A percentile compares a stretch with the other conserved stretches of the same genome.
Evolutionary conservation across 2,113 vertebrate genomes (phyloP).

Genomic region (Podocnemis expansa): DNA sequence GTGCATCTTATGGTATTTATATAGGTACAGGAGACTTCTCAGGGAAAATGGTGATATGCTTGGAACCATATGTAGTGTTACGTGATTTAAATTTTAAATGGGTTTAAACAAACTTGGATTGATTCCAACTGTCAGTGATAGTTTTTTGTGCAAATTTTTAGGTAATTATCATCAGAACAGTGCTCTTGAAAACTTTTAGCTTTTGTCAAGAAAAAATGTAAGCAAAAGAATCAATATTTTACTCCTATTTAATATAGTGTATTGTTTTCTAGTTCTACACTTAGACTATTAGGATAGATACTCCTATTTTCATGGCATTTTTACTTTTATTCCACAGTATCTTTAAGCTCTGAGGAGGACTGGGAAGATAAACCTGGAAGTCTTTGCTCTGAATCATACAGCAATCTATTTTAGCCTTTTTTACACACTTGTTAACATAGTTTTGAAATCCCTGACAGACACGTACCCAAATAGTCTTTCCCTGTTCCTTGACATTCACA

Average conservation of each 20-base stretch:
- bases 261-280: background rate
- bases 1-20: background rate
- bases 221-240: background rate
- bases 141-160: background rate
- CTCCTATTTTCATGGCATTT: background rate
- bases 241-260: background rate
- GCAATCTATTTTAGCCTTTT: background rate
- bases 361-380: background rate
- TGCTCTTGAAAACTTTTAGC: background rate
- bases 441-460: background rate
- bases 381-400: background rate
- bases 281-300: background rate
- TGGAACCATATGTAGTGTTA: background rate
- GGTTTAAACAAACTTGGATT: background rate
- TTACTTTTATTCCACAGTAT: background rate
- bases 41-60: fast-evolving
- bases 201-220: background rate
- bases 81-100: background rate
- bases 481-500: no score
- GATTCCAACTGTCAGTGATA: background rate
- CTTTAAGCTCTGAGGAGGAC: background rate
- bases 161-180: background rate
- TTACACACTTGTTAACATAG: background rate
- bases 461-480: background rate
- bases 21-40: background rate